phyloP scores from a whole-genome alignment of 2,888 invertebrate genomes.

The Agrotis ipsilon region DNA sequence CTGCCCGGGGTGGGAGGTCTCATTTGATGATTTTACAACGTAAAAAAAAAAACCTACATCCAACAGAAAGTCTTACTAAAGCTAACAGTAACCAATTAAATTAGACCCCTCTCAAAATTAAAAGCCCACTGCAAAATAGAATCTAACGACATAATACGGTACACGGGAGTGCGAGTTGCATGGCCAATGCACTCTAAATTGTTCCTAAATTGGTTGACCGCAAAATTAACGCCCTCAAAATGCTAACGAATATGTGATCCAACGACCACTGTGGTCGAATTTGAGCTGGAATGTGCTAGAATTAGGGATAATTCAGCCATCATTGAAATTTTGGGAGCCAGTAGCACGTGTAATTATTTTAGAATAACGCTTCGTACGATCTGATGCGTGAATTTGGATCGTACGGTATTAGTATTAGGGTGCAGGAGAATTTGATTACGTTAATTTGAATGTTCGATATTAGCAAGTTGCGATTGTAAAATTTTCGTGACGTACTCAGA shows the following conservation, averaged over 20 bases:
- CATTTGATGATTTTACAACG: no score
- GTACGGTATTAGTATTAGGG: not conserved
- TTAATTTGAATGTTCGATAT: not conserved
- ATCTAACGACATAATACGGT: conserved; percentile 37
- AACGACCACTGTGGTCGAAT: conserved; percentile 54
- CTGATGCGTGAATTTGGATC: conserved; percentile 13
- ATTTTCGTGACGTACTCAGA: not conserved
- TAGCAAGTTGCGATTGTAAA: no score
- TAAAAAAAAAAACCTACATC: no score
- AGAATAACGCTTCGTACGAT: conserved; percentile 22
- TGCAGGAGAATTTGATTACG: not conserved
- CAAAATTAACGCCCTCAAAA: conserved; percentile 72
- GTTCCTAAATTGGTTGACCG: conserved; percentile 69
- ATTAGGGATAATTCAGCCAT: conserved; percentile 56
- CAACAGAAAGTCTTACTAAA: no score
- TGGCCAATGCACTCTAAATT: conserved; percentile 65
- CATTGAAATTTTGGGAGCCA: conserved; percentile 51
- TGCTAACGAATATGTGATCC: conserved; percentile 73
- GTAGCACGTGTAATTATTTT: conserved; percentile 49
- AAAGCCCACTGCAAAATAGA: conserved; percentile 36
- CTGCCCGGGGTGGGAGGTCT: no score
- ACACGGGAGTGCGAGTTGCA: conserved; percentile 24
- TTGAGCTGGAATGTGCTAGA: conserved; percentile 54
- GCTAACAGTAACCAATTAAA: not conserved
- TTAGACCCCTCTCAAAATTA: conserved; percentile 6